Base-by-base conservation (phyloP, 2,888 invertebrate genomes). In the Leptarthrus brevirostris region DNA sequence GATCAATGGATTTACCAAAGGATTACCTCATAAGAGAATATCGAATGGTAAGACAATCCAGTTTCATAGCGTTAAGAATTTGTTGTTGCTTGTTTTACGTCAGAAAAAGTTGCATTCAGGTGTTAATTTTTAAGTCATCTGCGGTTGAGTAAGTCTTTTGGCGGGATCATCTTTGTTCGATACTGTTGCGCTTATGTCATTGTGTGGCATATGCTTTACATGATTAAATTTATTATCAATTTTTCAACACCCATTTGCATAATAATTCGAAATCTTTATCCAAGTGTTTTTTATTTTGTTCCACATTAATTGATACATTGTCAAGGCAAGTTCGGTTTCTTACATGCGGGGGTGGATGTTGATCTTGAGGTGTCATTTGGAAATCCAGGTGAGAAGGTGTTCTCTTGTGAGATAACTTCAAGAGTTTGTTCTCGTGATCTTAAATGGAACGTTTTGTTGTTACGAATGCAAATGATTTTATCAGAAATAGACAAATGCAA, bases 1-100 rank as follows among this genome's bases (percentile, higher is more conserved):
- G 34, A 71, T 58, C 56, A 72, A 75, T 75, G 75, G 75, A 73
- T 75, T 58, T 75, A 53, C 75, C 75, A 71, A 75, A 75, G 73
- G 75, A 75, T 66, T 75, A 70, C 26, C 20, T 74, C 54, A 69
- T 71, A 18, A 71, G 53, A 71, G 64, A 73, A 30, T 75, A 73
- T 61, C 70, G 66, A 52, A 71, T 66, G 75, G 75, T 75, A 73
- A 75, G 58, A 34, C 3, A 20, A 8, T 10, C 2, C 6, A 6
- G 22, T n/a, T 16, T 26, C 14, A 52, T 1, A 52, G 22, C 10
- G 26, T 49, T 24, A 49, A 66, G 26, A 4, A 14, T 61, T 0
- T 40, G 1, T 40, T 4, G n/a, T 18, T 52, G 69, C 14, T 69
- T 64, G 44, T 12, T 69, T 69, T 14, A 14, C 52, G 69, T 20